These are phyloP conservation scores for Drosophila hydei DNA, from an alignment of 1,140 invertebrate genomes.

Conservation along the genomic window DNA sequence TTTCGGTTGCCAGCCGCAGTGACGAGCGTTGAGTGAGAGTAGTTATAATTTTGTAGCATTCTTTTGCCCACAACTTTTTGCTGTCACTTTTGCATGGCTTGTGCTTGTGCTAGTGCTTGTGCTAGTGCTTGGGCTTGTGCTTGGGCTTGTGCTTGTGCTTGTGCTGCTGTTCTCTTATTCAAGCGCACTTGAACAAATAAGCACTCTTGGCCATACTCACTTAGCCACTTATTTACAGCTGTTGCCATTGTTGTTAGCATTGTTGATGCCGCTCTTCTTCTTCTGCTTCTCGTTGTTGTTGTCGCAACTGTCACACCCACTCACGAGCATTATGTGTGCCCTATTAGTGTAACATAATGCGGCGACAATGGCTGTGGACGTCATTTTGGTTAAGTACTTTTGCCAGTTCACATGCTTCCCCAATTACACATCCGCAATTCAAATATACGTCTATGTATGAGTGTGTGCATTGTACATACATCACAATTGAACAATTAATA, in stretches of 20 bases:
- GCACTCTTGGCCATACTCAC: constrained; percentile 65
- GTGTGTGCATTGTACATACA: not conserved
- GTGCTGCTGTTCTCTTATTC: constrained; percentile 47
- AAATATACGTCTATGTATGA: not conserved
- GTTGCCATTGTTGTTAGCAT: constrained; percentile 53
- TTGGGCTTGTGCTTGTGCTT: constrained; percentile 2
- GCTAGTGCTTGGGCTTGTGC: not conserved
- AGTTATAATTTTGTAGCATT: constrained; percentile 34
- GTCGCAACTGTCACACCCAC: constrained; percentile 37
- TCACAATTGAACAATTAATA: not conserved
- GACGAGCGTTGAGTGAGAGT: not conserved
- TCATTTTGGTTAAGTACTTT: constrained; percentile 23
- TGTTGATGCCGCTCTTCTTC: constrained; percentile 25
- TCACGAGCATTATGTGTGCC: constrained; percentile 30
- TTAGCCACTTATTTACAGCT: constrained; percentile 62
- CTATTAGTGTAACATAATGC: constrained; percentile 52
- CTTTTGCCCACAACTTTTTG: constrained; percentile 45
- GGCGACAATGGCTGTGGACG: constrained; percentile 34
- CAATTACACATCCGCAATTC: constrained; percentile 16
- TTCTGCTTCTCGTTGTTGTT: constrained; percentile 11
- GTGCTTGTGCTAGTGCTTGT: not conserved
- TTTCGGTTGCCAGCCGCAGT: not conserved
- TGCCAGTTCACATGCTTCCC: constrained; percentile 10
- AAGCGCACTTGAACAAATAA: constrained; percentile 63
- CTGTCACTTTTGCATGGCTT: constrained; percentile 35